phyloP scores from a whole-genome alignment of 2,888 invertebrate species.

The Villa cingulata region DNA sequence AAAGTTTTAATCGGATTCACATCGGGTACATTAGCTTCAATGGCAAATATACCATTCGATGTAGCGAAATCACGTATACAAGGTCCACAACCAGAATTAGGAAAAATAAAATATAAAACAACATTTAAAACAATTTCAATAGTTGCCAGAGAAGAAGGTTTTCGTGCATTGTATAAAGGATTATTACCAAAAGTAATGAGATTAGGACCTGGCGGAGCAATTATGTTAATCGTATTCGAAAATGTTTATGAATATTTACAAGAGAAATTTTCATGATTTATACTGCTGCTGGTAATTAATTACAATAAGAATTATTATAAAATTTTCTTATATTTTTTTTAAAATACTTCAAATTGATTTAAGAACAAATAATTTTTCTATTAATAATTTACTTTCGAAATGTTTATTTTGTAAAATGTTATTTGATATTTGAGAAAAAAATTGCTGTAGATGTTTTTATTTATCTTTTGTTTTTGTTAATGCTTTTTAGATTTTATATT shows the following conservation, averaged over 20 bases:
- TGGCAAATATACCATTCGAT: conserved; percentile 88
- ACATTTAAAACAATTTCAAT: conserved; percentile 58
- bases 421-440: too few species aligned
- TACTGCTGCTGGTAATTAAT: too few species aligned
- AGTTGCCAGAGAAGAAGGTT: conserved; percentile 80
- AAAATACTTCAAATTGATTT: too few species aligned
- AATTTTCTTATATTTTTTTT: too few species aligned
- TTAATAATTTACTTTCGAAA: too few species aligned
- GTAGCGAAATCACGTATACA: conserved; percentile 93
- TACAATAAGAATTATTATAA: too few species aligned
- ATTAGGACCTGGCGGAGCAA: conserved; percentile 87
- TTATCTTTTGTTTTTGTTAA: too few species aligned
- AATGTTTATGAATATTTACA: conserved; percentile 65
- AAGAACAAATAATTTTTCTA: too few species aligned
- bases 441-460: too few species aligned
- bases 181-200: conserved; percentile 80
- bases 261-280: conserved; percentile 28
- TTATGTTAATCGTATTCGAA: conserved; percentile 88
- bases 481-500: too few species aligned
- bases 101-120: conserved; percentile 61
- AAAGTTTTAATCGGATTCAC: conserved; percentile 74
- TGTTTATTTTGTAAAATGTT: too few species aligned
- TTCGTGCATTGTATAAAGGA: conserved; percentile 81
- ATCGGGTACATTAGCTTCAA: conserved; percentile 76
- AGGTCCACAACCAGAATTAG: conserved; percentile 68